These are phyloP conservation scores for Neomicropteryx cornuta DNA, from an alignment of 1,140 invertebrate species.

Conservation along the genomic window DNA sequence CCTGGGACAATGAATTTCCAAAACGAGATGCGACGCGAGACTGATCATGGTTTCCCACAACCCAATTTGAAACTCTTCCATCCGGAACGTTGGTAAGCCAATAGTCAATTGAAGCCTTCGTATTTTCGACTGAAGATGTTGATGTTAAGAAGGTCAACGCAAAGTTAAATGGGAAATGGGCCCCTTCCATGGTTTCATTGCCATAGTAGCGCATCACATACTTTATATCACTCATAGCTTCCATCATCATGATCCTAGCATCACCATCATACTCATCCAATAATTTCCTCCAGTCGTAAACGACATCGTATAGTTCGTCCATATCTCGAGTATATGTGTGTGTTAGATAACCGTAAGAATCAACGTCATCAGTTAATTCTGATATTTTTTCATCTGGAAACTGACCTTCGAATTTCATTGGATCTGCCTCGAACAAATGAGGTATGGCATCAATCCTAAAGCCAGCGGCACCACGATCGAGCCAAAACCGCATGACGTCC, in stretches of 20 bases:
- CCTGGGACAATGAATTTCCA: conserved; percentile 51
- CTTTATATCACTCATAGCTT: conserved; percentile 44
- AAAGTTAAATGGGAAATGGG: conserved; percentile 62
- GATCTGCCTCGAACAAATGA: conserved; percentile 38
- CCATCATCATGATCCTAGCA: conserved; percentile 50
- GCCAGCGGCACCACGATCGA: conserved; percentile 48
- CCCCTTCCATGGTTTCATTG: conserved; percentile 33
- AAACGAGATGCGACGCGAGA: conserved; percentile 50
- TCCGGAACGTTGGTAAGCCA: conserved; percentile 43
- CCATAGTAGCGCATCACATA: conserved; percentile 51
- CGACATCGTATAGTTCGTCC: conserved; percentile 44
- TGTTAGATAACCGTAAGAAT: conserved; percentile 39
- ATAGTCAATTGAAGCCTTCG: conserved; percentile 36
- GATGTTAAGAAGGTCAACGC: conserved; percentile 42
- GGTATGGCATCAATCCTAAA: conserved; percentile 48
- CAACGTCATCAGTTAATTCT: no score
- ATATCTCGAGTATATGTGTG: conserved; percentile 53
- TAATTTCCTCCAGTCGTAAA: conserved; percentile 49
- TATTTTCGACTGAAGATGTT: conserved; percentile 40
- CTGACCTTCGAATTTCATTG: no score
- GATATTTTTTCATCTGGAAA: no score
- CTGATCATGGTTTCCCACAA: conserved; percentile 62
- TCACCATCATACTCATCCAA: conserved; percentile 42
- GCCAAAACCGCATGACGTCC: conserved; percentile 39
- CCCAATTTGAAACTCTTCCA: conserved; percentile 42